phyloP scores from a whole-genome alignment of 2,113 vertebrate genomes.

The Oceanodroma tethys region DNA sequence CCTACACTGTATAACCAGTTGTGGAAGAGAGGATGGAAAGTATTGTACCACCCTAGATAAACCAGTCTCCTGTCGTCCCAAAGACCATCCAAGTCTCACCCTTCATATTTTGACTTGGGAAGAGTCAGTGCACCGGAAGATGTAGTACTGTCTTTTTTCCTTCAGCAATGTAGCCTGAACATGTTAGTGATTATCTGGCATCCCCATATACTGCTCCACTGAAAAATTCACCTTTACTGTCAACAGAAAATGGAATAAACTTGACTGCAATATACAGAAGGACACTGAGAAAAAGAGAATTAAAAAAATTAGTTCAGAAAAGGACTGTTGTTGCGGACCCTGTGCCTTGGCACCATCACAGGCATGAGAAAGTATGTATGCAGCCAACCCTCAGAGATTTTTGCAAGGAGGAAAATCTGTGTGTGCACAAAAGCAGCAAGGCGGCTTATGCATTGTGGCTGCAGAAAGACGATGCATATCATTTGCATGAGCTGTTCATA shows the following conservation, averaged over 20 bases:
- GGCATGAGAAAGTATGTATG: not conserved
- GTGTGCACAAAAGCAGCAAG: not conserved
- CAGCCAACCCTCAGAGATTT: not conserved
- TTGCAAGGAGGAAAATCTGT: not conserved
- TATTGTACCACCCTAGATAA: not conserved
- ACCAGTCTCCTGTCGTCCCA: not conserved
- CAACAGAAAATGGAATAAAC: not conserved
- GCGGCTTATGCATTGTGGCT: not conserved
- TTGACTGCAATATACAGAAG: not conserved
- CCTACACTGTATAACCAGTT: not conserved
- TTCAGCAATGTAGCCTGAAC: fast-evolving
- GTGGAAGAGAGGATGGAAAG: not conserved
- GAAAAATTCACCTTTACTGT: not conserved
- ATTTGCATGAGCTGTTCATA: not conserved
- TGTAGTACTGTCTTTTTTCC: not conserved
- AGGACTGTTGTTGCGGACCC: not conserved
- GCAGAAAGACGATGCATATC: not conserved
- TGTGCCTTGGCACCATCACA: not conserved
- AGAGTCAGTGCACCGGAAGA: not conserved
- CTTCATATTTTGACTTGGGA: not conserved
- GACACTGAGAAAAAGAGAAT: not conserved
- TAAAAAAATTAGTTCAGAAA: not conserved
- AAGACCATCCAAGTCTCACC: not conserved
- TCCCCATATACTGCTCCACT: not conserved
- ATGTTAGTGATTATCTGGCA: not conserved